Base-by-base conservation (phyloP, 2,797 vertebrate genomes). In the Bovichtus diacanthus region DNA sequence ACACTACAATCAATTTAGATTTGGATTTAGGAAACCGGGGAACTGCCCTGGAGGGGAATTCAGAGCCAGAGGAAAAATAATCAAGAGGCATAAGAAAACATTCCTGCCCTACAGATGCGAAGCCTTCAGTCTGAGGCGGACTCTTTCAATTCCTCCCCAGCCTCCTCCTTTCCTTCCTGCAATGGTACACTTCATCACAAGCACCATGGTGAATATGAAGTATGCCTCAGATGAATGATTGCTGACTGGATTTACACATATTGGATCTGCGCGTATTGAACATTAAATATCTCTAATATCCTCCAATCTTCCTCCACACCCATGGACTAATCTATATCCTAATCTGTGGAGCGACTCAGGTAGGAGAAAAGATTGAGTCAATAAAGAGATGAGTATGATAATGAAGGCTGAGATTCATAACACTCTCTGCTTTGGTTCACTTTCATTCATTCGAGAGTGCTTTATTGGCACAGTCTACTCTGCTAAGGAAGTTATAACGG, bases 321-420 rank as follows among this genome's bases (percentile, higher is more conserved):
- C 43, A 36, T 53, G 51, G 25, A 71, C 34, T 83, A 53, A 80
- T 84, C 65, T 80, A 69, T 66, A 27, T 74, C 63, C 51, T 6
- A 61, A 70, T 46, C 47, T 63, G 51, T 47, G 55, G 69, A 75
- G 56, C n/a, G 19, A 70, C 51, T 75, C 56, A 29, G 46, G 70
- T 63, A 46, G 51, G 39, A 4, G 46, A 6, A 50, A 69, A 69
- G 51, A 70, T 76, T 27, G 49, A 82, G 74, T 72, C 72, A 78
- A 74, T 83, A 78, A 87, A 81, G 70, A 86, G 64, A 82, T 80
- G 64, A 80, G 76, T 54, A 58, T 74, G 68, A 84, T 88, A 59
- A 86, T 82, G 70, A 85, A 65, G 36, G n/a, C 34, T 54, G 41
- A 59, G 71, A 83, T 88, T 79, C 75, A 88, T 74, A 64, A 80